A percentile compares a stretch with the other conserved stretches of the same genome.
phyloP scores from a whole-genome alignment of 2,113 vertebrate genomes.

The mouse (Mus musculus) region GRCm39 chr15:101413001-101413500 shows the following conservation, averaged over 20 bases:
- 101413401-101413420: background rate
- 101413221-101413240: background rate
- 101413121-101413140: background rate
- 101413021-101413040: no score
- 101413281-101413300: background rate
- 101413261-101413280: background rate
- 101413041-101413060: no score
- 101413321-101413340: background rate
- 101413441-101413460: background rate
- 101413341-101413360: background rate
- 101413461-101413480: background rate
- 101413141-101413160: background rate
- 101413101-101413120: background rate
- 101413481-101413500: background rate
- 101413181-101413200: background rate
- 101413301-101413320: background rate
- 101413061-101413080: no score
- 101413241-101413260: background rate
- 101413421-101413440: background rate
- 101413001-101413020: no score
- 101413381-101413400: background rate
- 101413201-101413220: background rate
- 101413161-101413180: background rate
- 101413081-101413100: no score
- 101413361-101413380: background rate